These are phyloP conservation scores for Apis mellifera DNA, from an alignment of 1,140 invertebrate species.

Conservation along the genomic window DNA sequence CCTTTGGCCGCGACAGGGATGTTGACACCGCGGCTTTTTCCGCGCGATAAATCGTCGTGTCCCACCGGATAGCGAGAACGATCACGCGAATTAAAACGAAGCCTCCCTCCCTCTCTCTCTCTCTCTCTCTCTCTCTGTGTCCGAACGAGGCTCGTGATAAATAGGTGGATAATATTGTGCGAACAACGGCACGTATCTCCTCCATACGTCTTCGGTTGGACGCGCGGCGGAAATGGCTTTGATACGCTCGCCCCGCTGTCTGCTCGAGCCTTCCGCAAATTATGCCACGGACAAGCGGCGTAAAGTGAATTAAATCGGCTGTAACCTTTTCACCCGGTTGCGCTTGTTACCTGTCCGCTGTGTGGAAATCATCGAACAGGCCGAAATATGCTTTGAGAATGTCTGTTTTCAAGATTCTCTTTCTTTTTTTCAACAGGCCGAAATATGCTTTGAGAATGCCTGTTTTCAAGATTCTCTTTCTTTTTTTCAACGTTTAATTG, in stretches of 20 bases:
- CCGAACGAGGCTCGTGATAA: slow-evolving; percentile 66
- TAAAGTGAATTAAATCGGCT: slow-evolving; percentile 43
- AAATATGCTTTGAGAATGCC: neutral
- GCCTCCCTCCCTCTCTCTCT: too few species aligned
- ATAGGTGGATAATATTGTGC: slow-evolving; percentile 76
- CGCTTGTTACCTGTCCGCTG: neutral
- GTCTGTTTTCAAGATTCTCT: too few species aligned
- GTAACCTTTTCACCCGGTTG: neutral
- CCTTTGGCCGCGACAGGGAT: neutral
- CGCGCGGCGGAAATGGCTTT: slow-evolving; percentile 49
- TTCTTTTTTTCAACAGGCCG: too few species aligned
- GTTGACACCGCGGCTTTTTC: slow-evolving; percentile 24
- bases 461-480: too few species aligned
- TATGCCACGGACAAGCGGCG: slow-evolving; percentile 6
- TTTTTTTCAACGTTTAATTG: too few species aligned
- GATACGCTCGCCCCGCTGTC: slow-evolving; percentile 38
- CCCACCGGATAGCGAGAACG: neutral
- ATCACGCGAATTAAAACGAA: slow-evolving; percentile 50
- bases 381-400: neutral
- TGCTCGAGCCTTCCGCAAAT: slow-evolving; percentile 19
- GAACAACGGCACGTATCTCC: slow-evolving; percentile 66
- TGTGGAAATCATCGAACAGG: too few species aligned
- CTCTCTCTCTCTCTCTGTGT: too few species aligned
- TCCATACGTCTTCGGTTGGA: slow-evolving; percentile 61
- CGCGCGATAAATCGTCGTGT: slow-evolving; percentile 36